Evolutionary conservation across 2,797 vertebrate species (phyloP), one percentile per base, ranked within the genome.

Genomic region (Melanotaenia maccullochi): DNA sequence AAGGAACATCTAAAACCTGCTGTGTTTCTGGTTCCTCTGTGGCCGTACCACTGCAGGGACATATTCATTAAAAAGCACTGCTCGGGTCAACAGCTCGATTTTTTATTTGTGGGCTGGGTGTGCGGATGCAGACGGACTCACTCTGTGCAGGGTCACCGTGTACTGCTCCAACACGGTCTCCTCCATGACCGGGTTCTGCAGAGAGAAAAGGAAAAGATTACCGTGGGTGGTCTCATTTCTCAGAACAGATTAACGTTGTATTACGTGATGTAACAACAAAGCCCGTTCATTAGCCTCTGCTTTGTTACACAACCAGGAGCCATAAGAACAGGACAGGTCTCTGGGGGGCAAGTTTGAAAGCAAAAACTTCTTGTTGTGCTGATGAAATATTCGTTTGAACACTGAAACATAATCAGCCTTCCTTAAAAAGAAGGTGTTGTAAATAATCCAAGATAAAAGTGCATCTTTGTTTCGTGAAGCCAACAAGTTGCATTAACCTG

Each of bases 81-180:
- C 18, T 24, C 0, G 3, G 20, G 47, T 3, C 4, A 72, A 51
- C 33, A 22, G 33, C 11, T 47, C 6, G 14, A 20, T 28, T 56
- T 62, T 71, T 35, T 64, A 22, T 64, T 56, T 70, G 25, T 57
- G 44, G 11, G 16, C 40, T 62, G 55, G 32, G 57, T 68, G 28
- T 52, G 60, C 52, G 1, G 9, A 25, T 58, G 40, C 65, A 76
- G 73, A 66, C 52, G 73, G 79, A 86, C 90, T 96, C 92, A 99
- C 98, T 94, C 97, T 96, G 71, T 99, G 97, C 80, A 99, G 94
- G 84, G 97, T 98, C 90, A 99, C 97, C 0, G 96, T 98, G 89
- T 96, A 98, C 94, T 98, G 97, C 90, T 99, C 97, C 97, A 97
- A 99, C 92, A 97, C 95, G 14, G 95, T 92, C 88, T 99, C 97